Conservation (phyloP, 2,888 invertebrate species). For the Danaus chrysippus region DNA sequence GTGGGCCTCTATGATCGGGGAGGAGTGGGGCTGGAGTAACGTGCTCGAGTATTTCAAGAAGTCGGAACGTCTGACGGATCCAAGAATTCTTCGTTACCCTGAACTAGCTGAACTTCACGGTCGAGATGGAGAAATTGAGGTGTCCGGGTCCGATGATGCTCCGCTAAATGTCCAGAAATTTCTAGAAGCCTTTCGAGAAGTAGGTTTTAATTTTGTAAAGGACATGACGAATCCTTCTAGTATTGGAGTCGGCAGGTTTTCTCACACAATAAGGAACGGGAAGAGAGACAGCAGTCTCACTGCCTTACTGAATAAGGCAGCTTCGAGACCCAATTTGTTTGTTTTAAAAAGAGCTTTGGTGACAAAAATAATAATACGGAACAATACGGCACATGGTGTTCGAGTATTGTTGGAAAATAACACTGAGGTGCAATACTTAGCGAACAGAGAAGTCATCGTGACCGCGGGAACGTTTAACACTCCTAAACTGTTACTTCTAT, state of each 20-base stretch:
- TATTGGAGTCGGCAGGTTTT: conserved; percentile 60
- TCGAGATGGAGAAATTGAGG: conserved; percentile 55
- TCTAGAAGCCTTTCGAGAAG: conserved; percentile 52
- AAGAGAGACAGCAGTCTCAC: conserved; percentile 54
- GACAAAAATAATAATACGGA: conserved; percentile 49
- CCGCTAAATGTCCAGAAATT: conserved; percentile 41
- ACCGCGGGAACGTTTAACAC: conserved; percentile 63
- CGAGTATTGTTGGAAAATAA: conserved; percentile 36
- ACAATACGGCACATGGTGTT: conserved; percentile 48
- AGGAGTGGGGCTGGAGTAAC: conserved; percentile 54
- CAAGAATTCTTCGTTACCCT: conserved; percentile 46
- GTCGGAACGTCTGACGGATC: conserved; percentile 59
- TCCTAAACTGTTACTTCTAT: conserved; percentile 57
- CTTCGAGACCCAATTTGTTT: conserved; percentile 41
- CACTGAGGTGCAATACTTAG: conserved; percentile 42
- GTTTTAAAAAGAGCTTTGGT: conserved; percentile 52
- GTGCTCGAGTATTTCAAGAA: conserved; percentile 61
- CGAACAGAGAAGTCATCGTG: conserved; percentile 54
- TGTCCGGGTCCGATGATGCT: conserved; percentile 44
- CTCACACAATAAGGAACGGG: conserved; percentile 56
- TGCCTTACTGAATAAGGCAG: conserved; percentile 48
- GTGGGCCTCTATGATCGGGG: conserved; percentile 51
- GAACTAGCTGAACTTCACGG: conserved; percentile 53
- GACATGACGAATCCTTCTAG: conserved; percentile 61
- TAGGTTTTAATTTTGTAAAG: conserved; percentile 52